Evolutionary conservation across 2,113 vertebrate species (phyloP).

Genomic region (Colistium nudipinnis): DNA sequence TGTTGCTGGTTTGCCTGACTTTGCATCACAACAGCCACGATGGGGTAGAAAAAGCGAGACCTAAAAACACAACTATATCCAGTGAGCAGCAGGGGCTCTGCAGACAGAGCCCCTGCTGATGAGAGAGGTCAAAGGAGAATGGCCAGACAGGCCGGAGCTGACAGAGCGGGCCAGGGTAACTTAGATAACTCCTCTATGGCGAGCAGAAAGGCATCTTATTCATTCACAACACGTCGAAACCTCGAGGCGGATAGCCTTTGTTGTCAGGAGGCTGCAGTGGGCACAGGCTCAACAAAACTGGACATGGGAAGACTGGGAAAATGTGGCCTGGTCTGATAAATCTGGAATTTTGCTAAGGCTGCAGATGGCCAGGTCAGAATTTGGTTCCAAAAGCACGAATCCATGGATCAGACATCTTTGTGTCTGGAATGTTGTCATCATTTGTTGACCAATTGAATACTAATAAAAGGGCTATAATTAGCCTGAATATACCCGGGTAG

Average conservation of each 20-base stretch:
- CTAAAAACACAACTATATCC: neutral
- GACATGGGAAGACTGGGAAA: neutral
- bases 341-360: neutral
- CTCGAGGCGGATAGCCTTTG: neutral
- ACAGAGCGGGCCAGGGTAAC: neutral
- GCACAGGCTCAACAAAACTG: neutral
- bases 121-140: neutral
- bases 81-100: neutral
- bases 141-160: neutral
- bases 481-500: neutral
- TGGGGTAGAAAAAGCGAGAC: too few species aligned
- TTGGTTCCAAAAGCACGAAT: neutral
- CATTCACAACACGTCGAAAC: neutral
- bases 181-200: neutral
- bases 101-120: neutral
- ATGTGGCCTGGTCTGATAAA: neutral
- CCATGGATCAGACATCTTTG: neutral
- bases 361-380: neutral
- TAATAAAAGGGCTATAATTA: neutral
- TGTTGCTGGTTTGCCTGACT: neutral
- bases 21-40: too few species aligned
- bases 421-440: too few species aligned
- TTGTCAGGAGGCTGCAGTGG: constrained; percentile 1
- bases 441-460: too few species aligned
- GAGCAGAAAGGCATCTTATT: neutral